Percentiles rank a stretch among this genome's conserved stretches.
Evolutionary conservation across 92 coral and sea anemone genomes (phyloP).

Genomic region (Pocillopora meandrina): DNA sequence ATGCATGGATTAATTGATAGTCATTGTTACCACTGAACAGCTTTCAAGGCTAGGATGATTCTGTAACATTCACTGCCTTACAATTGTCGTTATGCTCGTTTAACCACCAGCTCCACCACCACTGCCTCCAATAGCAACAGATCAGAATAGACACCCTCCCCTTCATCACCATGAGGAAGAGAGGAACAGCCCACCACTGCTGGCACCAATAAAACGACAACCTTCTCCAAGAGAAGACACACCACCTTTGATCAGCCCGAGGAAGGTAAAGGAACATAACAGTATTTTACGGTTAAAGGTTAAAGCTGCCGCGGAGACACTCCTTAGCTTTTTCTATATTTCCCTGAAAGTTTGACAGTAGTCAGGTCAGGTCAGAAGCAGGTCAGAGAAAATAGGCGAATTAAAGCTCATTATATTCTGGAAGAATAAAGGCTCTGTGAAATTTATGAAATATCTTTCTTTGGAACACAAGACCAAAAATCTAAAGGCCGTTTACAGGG

Average conservation of each 20-base stretch:
- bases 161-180: conserved; percentile 56
- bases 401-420: too few relatives aligned
- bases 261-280: conserved; percentile 1
- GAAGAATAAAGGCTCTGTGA: too few relatives aligned
- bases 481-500: too few relatives aligned
- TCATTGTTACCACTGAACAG: too few relatives aligned
- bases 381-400: too few relatives aligned
- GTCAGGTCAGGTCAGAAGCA: too few relatives aligned
- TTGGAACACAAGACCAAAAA: too few relatives aligned
- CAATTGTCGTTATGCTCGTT: neutral
- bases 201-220: conserved; percentile 55
- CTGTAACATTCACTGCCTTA: neutral
- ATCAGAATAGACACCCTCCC: conserved; percentile 37
- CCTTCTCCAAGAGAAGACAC: conserved; percentile 29
- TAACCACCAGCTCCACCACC: conserved; percentile 58
- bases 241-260: conserved; percentile 15
- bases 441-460: too few relatives aligned
- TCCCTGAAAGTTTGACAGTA: too few relatives aligned
- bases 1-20: too few relatives aligned
- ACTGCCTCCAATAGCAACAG: conserved; percentile 69
- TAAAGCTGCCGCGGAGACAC: neutral
- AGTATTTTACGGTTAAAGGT: neutral
- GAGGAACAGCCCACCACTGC: conserved; percentile 57
- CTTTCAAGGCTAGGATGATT: too few relatives aligned
- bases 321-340: too few relatives aligned